Conservation (phyloP, 2,888 invertebrate genomes). For the Brachylomia viminalis region DNA sequence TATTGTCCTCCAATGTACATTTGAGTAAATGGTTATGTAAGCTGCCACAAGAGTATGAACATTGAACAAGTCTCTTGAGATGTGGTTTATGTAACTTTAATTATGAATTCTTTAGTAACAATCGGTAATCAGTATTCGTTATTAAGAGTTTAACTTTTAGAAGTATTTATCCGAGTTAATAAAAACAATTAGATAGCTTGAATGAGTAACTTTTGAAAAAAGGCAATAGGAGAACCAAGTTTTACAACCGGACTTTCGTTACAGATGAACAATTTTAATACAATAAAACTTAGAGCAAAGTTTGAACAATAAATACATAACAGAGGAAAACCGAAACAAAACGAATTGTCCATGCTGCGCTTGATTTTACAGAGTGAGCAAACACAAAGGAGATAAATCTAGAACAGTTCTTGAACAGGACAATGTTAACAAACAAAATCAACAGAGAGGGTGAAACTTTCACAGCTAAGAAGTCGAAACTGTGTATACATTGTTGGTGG, state of each 20-base stretch:
- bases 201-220: constrained; percentile 2
- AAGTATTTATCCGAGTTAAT: constrained; percentile 1
- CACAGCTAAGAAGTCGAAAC: constrained; percentile 86
- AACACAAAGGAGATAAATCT: constrained; percentile 68
- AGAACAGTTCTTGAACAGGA: constrained; percentile 75
- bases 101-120: constrained; percentile 7
- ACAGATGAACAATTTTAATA: constrained; percentile 44
- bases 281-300: constrained; percentile 37
- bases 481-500: constrained; percentile 84
- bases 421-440: constrained; percentile 86
- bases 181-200: neutral
- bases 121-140: neutral
- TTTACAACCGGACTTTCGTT: constrained; percentile 31
- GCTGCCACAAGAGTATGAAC: constrained; percentile 46
- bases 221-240: neutral
- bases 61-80: constrained; percentile 21
- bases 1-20: constrained; percentile 71
- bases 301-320: constrained; percentile 42
- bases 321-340: constrained; percentile 44
- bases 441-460: constrained; percentile 85
- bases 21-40: constrained; percentile 58
- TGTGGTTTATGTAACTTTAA: constrained; percentile 29
- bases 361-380: constrained; percentile 70
- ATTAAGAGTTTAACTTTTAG: neutral
- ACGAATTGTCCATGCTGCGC: constrained; percentile 66